Base-by-base conservation (phyloP, 2,888 invertebrate species). In the Acrobasis suavella region DNA sequence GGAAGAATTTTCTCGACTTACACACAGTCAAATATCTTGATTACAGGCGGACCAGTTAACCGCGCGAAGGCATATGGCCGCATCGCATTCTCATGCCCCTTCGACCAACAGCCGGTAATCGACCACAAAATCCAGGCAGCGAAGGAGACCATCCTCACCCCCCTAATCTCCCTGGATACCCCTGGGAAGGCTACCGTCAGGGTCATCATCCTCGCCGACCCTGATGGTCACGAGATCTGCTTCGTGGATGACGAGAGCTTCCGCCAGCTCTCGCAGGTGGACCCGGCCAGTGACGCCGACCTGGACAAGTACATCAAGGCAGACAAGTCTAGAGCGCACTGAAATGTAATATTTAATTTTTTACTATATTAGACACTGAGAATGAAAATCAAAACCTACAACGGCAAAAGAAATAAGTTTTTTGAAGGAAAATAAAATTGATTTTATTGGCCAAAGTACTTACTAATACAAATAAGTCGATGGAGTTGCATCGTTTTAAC, bases 241-340 rank as follows among this genome's bases (percentile, higher is more conserved):
- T 99, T 99, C 87, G 99, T 99, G 7, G 99, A 98, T 68, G 98
- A 98, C 75, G 98, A 98, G 91, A 98, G 96, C 49, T 99, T 98
- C 91, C 91, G 96, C 8, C 94, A 98, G 76, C 89, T 99, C 50
- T 98, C 98, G 0, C 93, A 96, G 73, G 94, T 97, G 3, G 99
- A 99, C 82, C 95, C 96, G 0, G 94, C 96, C 62, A 97, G 96
- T 58, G 96, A 98, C 71, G 91, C 93, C n/a, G 93, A 96, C 51
- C 91, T 99, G 37, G 94, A 96, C 72, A 95, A 95, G 83, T 96
- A 94, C 73, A 97, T 98, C 68, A 92, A 92, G 67, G 93, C 94
- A 15, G 96, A 96, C 79, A 94, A 94, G 75, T 94, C 94, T 9
- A 81, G 92, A 63, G 86, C 84, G 61, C 82, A 85, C 78, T 54